These are phyloP conservation scores for Rhizomys pruinosus DNA, from an alignment of 2,113 vertebrate species.

Conservation along the genomic window DNA sequence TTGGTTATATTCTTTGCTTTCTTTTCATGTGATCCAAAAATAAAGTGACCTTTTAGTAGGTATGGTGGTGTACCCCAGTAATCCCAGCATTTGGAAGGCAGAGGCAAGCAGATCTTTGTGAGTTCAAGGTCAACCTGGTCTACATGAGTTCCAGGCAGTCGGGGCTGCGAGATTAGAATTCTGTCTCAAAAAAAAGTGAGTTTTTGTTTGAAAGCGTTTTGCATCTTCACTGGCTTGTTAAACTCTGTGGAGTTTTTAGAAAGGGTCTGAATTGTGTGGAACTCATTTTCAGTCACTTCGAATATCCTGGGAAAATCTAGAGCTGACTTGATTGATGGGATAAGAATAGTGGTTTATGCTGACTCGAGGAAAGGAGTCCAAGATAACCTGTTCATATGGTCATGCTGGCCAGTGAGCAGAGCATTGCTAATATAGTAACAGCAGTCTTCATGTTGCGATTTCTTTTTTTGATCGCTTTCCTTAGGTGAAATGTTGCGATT, in stretches of 20 bases:
- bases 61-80: too few species aligned
- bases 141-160: too few species aligned
- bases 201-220: neutral
- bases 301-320: neutral
- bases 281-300: neutral
- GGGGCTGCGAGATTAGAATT: too few species aligned
- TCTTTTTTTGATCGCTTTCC: too few species aligned
- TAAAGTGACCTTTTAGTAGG: neutral
- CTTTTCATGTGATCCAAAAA: neutral
- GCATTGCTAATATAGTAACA: neutral
- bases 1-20: neutral
- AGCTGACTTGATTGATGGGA: neutral
- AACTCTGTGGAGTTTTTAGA: neutral
- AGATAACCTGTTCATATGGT: neutral
- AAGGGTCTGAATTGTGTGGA: neutral
- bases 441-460: neutral
- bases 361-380: neutral
- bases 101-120: too few species aligned
- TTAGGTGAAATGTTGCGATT: fast-evolving
- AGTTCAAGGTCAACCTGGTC: too few species aligned
- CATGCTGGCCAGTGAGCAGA: neutral
- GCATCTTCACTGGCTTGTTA: neutral
- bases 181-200: too few species aligned
- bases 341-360: neutral
- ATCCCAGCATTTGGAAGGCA: too few species aligned